Evolutionary conservation across 2,797 vertebrate genomes (phyloP), one percentile per base, ranked within the genome.

Genomic region (Rhinophrynus dorsalis): DNA sequence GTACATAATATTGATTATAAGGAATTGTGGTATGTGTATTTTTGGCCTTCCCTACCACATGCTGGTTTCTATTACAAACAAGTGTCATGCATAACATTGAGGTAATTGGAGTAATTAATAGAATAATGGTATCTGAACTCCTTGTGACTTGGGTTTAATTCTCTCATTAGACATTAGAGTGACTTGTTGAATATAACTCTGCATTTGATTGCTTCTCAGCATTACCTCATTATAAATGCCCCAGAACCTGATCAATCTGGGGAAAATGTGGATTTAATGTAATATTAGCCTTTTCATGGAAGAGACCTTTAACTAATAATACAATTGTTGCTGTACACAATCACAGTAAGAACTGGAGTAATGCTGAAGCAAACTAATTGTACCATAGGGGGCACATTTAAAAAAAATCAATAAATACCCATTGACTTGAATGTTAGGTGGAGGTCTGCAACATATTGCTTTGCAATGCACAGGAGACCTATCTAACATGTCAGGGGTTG

Each of bases 21-120:
- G 70, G 47, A 50, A 60, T 37, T 73, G 62, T 37, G 70, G 70
- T 73, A 27, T 35, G 51, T 40, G 54, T 64, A 51, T 32, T 64
- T 47, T 72, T 57, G 60, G 52, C 38, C 30, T 30, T 51, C 26
- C 62, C 21, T 44, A 64, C 68, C 68, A 30, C 70, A 73, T 29
- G 55, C 70, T 73, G 70, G 62, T 73, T 73, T 67, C 62, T 54
- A 59, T 73, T 73, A 73, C 62, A 59, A 54, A 50, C 47, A 54
- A 26, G 55, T 55, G n/a, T 67, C 62, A 67, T 60, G 55, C 47
- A 59, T 66, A 67, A 67, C 70, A 60, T 59, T 73, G 55, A 45
- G 70, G 62, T 73, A 73, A 73, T 66, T 73, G 70, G 30, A 67
- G 70, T 60, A 66, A 73, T 73, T 73, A 65, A 67, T 67, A 66